Evolutionary conservation across 2,797 vertebrate genomes (phyloP).

Genomic region (Eulemur mongoz): DNA sequence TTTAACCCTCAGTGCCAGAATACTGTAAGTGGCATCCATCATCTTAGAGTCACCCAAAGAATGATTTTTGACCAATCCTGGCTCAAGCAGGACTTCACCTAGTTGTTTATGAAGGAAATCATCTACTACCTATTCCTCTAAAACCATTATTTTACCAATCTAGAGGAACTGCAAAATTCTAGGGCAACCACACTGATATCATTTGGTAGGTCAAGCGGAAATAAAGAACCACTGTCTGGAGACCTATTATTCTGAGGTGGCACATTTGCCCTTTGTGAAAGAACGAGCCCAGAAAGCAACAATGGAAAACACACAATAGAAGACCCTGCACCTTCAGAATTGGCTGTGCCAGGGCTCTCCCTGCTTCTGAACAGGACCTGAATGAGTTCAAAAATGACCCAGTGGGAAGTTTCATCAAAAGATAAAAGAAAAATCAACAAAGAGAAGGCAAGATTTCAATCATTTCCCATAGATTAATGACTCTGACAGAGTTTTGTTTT

Average conservation of each 20-base stretch:
- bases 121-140: neutral
- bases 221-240: neutral
- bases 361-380: neutral
- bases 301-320: neutral
- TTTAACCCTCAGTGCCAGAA: neutral
- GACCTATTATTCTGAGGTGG: neutral
- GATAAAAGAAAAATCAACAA: neutral
- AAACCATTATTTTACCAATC: neutral
- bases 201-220: neutral
- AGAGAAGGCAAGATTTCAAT: neutral
- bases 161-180: neutral
- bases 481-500: neutral
- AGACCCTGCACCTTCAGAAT: rapidly evolving
- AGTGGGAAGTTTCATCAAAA: neutral
- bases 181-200: neutral
- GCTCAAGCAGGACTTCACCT: neutral
- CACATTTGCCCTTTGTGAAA: neutral
- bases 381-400: neutral
- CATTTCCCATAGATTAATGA: neutral
- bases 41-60: neutral
- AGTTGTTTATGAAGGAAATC: constrained; percentile 7
- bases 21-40: neutral
- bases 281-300: neutral
- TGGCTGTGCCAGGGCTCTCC: neutral
- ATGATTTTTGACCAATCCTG: neutral